These are phyloP conservation scores for Sepioteuthis lessoniana DNA, from an alignment of 2,888 invertebrate genomes.

Conservation along the genomic window DNA sequence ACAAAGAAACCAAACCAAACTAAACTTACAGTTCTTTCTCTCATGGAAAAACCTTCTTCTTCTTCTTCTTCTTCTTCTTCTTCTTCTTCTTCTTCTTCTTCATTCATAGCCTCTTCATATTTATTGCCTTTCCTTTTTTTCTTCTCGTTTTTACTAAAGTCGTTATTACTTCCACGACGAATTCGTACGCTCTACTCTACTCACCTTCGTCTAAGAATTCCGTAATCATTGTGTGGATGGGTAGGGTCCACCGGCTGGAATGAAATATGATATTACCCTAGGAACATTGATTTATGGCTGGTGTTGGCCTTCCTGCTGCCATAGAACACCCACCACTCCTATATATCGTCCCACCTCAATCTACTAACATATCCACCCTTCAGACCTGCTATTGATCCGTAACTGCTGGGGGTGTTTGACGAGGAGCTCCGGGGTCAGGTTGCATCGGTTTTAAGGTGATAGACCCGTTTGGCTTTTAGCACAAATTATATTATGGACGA, in stretches of 20 bases:
- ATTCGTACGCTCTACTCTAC: neutral
- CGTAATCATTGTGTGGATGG: neutral
- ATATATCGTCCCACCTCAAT: neutral
- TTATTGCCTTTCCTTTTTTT: too few relatives aligned
- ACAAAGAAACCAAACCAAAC: too few relatives aligned
- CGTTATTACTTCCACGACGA: neutral
- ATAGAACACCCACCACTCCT: neutral
- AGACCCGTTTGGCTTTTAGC: slow-evolving; percentile 6
- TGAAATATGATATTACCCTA: slow-evolving; percentile 1
- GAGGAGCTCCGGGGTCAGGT: neutral
- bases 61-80: too few relatives aligned
- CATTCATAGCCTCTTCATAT: too few relatives aligned
- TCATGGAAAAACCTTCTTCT: too few relatives aligned
- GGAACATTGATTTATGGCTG: slow-evolving; percentile 1
- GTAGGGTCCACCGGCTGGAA: neutral
- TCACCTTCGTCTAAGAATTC: neutral
- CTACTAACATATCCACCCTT: slow-evolving; percentile 3
- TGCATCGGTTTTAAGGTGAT: slow-evolving; percentile 23
- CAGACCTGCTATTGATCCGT: slow-evolving; percentile 10
- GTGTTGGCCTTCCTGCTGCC: slow-evolving; percentile 20
- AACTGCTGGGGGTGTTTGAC: neutral
- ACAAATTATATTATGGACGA: neutral
- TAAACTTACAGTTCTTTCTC: too few relatives aligned
- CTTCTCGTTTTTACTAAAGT: neutral
- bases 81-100: too few relatives aligned